These are phyloP conservation scores for Harpalus rubripes DNA, from an alignment of 2,888 invertebrate species.

Conservation along the genomic window DNA sequence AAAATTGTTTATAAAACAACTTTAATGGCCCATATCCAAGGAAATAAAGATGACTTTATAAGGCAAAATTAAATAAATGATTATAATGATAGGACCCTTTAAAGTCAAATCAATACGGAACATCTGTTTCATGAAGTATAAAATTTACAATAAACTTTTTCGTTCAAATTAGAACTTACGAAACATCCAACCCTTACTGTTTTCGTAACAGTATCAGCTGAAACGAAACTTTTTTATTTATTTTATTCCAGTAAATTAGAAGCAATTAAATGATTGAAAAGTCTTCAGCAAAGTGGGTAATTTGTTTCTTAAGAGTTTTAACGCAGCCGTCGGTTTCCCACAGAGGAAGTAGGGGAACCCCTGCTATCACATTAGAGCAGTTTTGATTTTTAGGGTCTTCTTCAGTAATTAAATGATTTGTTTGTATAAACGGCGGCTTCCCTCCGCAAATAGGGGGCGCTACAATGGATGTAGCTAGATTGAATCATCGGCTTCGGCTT, in stretches of 20 bases:
- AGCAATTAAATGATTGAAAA: slow-evolving; percentile 62
- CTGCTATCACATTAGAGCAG: slow-evolving; percentile 61
- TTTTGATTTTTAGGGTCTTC: slow-evolving; percentile 67
- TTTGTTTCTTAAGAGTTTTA: slow-evolving; percentile 66
- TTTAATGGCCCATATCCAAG: no score
- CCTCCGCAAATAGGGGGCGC: slow-evolving; percentile 17
- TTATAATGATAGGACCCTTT: no score
- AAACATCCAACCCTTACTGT: background rate
- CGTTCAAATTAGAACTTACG: no score
- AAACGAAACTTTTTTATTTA: background rate
- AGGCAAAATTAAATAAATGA: no score
- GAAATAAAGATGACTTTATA: no score
- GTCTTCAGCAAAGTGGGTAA: slow-evolving; percentile 63
- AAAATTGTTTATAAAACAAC: no score
- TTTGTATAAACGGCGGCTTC: slow-evolving; percentile 60
- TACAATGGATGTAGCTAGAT: slow-evolving; percentile 14
- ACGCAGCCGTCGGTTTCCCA: slow-evolving; percentile 35
- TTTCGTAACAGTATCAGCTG: background rate
- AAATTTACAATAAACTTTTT: no score
- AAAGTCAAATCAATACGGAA: no score
- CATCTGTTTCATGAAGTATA: no score
- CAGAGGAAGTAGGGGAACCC: background rate
- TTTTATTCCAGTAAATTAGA: slow-evolving; percentile 35
- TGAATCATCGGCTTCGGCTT: slow-evolving; percentile 21
- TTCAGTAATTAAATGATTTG: slow-evolving; percentile 67